Conservation (phyloP, 2,113 vertebrate species). For the Heterochromis multidens region DNA sequence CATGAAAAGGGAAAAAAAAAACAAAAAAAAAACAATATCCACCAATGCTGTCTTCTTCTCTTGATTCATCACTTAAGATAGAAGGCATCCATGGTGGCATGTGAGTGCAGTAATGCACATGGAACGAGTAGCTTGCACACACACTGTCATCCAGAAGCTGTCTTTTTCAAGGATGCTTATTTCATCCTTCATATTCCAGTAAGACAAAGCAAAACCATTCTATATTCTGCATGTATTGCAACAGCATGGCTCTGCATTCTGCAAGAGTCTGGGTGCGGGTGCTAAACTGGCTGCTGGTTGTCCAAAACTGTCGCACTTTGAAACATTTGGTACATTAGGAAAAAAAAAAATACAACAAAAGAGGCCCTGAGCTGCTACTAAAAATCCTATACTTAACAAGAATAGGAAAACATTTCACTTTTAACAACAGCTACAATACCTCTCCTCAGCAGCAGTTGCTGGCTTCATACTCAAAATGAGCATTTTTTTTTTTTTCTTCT, state of each 20-base stretch:
- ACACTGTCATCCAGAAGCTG: neutral
- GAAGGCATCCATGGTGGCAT: neutral
- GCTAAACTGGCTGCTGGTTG: neutral
- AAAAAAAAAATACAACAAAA: fast-evolving
- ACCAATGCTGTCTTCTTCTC: neutral
- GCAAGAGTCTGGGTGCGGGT: neutral
- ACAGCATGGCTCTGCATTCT: neutral
- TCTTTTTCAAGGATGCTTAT: neutral
- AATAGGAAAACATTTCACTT: neutral
- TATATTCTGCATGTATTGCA: neutral
- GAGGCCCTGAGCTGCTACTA: neutral
- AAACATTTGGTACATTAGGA: neutral
- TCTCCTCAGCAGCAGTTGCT: neutral
- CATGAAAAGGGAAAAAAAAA: neutral
- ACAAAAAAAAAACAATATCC: neutral
- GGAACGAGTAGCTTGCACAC: neutral
- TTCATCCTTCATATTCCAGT: neutral
- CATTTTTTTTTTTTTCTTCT: neutral
- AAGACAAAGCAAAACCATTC: neutral
- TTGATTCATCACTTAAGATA: neutral
- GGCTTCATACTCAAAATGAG: neutral
- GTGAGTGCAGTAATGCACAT: neutral
- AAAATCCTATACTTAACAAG: neutral
- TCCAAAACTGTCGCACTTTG: neutral
- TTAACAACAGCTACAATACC: neutral